phyloP scores from a whole-genome alignment of 2,888 invertebrate genomes.

The Silvanus unidentatus region DNA sequence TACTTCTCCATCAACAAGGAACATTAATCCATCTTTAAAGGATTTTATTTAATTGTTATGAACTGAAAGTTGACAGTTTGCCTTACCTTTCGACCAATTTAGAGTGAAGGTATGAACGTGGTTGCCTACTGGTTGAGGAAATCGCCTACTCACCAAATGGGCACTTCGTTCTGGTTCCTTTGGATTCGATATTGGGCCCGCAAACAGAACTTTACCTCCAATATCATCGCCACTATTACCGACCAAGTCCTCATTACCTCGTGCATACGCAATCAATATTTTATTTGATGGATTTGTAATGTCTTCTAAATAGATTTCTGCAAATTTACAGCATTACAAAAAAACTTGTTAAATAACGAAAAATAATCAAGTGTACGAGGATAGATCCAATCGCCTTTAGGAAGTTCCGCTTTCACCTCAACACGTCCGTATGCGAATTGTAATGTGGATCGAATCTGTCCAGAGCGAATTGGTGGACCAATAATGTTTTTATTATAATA shows the following conservation, averaged over 20 bases:
- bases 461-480: slow-evolving; percentile 47
- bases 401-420: slow-evolving; percentile 50
- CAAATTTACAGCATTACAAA: too few species aligned
- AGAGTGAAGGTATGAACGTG: slow-evolving; percentile 60
- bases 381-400: slow-evolving; percentile 53
- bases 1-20: slow-evolving; percentile 41
- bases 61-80: background rate
- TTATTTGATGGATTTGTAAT: slow-evolving; percentile 19
- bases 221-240: slow-evolving; percentile 41
- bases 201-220: slow-evolving; percentile 47
- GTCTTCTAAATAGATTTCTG: slow-evolving; percentile 34
- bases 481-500: slow-evolving; percentile 12
- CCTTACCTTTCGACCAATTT: slow-evolving; percentile 59
- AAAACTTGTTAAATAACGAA: slow-evolving; percentile 4
- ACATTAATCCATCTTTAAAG: slow-evolving; percentile 34
- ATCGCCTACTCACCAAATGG: slow-evolving; percentile 15
- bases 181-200: slow-evolving; percentile 47
- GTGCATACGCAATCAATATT: slow-evolving; percentile 39
- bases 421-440: slow-evolving; percentile 49
- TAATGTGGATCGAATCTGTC: slow-evolving; percentile 45
- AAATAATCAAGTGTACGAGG: slow-evolving; percentile 43
- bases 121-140: slow-evolving; percentile 47
- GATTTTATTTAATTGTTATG: background rate
- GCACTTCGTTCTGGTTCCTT: slow-evolving; percentile 23
- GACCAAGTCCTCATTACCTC: slow-evolving; percentile 40